Percentiles rank a stretch among this genome's conserved stretches.
phyloP scores from a whole-genome alignment of 1,140 invertebrate genomes.

The Aricia agestis region DNA sequence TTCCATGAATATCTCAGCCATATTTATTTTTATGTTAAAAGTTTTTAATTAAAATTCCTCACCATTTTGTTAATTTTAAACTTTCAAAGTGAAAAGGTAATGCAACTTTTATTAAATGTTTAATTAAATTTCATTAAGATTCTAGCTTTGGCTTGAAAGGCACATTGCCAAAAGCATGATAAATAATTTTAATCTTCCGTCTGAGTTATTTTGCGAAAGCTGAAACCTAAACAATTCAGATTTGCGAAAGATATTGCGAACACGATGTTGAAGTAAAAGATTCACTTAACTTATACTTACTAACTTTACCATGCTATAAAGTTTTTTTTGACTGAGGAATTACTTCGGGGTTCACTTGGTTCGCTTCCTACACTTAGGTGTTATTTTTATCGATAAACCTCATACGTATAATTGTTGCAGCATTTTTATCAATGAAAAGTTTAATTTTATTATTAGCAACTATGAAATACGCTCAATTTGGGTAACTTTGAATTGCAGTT shows the following conservation, averaged over 20 bases:
- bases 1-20: background rate
- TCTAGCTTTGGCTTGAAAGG: background rate
- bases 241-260: background rate
- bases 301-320: too few species aligned
- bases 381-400: too few species aligned
- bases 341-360: too few species aligned
- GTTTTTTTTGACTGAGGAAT: too few species aligned
- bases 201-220: background rate
- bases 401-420: too few species aligned
- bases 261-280: background rate
- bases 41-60: background rate
- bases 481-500: too few species aligned
- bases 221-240: background rate
- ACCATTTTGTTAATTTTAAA: background rate
- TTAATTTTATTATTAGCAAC: too few species aligned
- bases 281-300: background rate
- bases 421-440: too few species aligned
- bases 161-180: background rate
- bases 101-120: conserved; percentile 1
- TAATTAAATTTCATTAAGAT: background rate
- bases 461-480: too few species aligned
- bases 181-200: background rate
- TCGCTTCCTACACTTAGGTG: too few species aligned
- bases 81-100: background rate
- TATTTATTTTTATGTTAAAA: background rate